These are phyloP conservation scores for Eledona agricola DNA, from an alignment of 2,888 invertebrate species.

Conservation along the genomic window DNA sequence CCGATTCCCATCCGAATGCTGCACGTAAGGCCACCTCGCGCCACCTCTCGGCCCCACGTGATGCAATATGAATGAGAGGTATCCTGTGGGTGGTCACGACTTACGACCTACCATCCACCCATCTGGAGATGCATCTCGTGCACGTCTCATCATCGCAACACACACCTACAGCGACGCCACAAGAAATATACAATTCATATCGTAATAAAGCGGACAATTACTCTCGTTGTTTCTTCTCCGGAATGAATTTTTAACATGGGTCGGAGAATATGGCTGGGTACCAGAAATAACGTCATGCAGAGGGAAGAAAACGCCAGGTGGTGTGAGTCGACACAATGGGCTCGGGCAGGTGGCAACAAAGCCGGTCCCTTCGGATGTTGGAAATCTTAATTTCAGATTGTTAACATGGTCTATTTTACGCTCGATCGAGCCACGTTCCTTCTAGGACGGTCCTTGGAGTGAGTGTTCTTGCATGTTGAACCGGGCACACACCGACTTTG, in stretches of 20 bases:
- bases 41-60: slow-evolving; percentile 25
- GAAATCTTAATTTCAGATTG: slow-evolving; percentile 36
- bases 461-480: slow-evolving; percentile 15
- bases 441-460: not conserved
- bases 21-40: slow-evolving; percentile 19
- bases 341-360: slow-evolving; percentile 30
- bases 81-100: slow-evolving; percentile 37
- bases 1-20: slow-evolving; percentile 18
- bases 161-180: slow-evolving; percentile 18
- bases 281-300: slow-evolving; percentile 1
- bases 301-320: slow-evolving; percentile 32
- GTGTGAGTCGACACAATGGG: slow-evolving; percentile 35
- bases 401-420: slow-evolving; percentile 13
- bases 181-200: slow-evolving; percentile 5
- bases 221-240: slow-evolving; percentile 5
- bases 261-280: slow-evolving; percentile 9
- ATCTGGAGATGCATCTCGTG: slow-evolving; percentile 31
- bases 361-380: slow-evolving; percentile 23
- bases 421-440: not conserved
- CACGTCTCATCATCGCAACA: slow-evolving; percentile 25
- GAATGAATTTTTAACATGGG: not conserved
- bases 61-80: slow-evolving; percentile 30
- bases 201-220: not conserved
- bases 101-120: slow-evolving; percentile 24
- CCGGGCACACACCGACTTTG: slow-evolving; percentile 19